Evolutionary conservation across 2,888 invertebrate genomes (phyloP).

Genomic region (Drosophila prostipennis): DNA sequence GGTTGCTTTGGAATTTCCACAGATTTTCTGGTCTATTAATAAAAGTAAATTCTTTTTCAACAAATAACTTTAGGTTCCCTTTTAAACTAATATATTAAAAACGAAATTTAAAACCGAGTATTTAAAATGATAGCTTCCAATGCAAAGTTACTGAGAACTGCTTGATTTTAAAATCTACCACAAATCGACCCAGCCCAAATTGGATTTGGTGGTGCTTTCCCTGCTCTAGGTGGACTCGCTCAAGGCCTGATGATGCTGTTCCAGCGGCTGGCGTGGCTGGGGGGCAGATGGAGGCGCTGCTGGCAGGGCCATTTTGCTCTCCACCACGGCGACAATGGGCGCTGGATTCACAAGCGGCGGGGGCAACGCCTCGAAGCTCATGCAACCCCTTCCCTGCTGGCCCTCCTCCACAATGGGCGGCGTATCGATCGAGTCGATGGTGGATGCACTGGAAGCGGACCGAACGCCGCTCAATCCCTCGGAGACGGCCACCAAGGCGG

Average conservation of each 20-base stretch:
- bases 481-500: slow-evolving; percentile 78
- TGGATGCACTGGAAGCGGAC: slow-evolving; percentile 28
- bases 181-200: not conserved
- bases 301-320: slow-evolving; percentile 34
- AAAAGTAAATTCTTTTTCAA: not conserved
- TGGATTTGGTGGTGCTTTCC: not conserved
- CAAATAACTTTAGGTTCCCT: not conserved
- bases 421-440: slow-evolving; percentile 68
- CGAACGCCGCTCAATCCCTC: slow-evolving; percentile 47
- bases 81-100: not conserved
- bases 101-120: too few relatives aligned
- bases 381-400: slow-evolving; percentile 57
- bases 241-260: slow-evolving; percentile 33
- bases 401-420: slow-evolving; percentile 70
- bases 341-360: slow-evolving; percentile 67
- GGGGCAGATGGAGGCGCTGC: slow-evolving; percentile 42
- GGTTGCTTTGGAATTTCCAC: not conserved
- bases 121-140: not conserved
- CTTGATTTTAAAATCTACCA: not conserved
- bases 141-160: slow-evolving; percentile 5
- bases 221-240: slow-evolving; percentile 28
- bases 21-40: not conserved
- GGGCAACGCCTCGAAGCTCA: slow-evolving; percentile 64
- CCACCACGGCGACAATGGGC: slow-evolving; percentile 61
- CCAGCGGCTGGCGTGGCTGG: slow-evolving; percentile 65